Conservation (phyloP, 2,888 invertebrate genomes). For the Clunio marinus region DNA sequence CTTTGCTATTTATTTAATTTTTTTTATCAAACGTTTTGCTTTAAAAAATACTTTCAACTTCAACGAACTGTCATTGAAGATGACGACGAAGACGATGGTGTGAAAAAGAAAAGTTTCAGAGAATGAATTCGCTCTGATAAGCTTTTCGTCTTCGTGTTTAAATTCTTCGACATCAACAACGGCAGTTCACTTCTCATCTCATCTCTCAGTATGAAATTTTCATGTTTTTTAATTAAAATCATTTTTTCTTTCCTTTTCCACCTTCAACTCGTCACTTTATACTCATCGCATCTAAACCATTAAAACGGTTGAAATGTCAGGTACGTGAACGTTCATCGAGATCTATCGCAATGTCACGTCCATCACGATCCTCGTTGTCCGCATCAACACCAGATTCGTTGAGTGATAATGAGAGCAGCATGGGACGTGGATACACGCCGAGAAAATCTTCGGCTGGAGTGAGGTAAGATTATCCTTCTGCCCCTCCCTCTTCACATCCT, state of each 20-base stretch:
- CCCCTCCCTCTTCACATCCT: neutral
- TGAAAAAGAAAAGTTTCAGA: neutral
- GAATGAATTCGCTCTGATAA: neutral
- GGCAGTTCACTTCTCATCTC: neutral
- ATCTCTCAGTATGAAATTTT: constrained; percentile 39
- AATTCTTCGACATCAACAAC: neutral
- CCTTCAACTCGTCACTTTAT: neutral
- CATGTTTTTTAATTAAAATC: constrained; percentile 48
- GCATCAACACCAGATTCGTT: constrained; percentile 86
- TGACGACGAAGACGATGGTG: neutral
- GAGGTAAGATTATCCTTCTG: constrained; percentile 30
- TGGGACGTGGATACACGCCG: constrained; percentile 62
- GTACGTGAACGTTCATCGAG: constrained; percentile 88
- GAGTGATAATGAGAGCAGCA: constrained; percentile 79
- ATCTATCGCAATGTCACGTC: constrained; percentile 84
- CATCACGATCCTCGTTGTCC: constrained; percentile 72
- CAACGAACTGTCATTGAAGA: neutral
- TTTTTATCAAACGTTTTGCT: neutral
- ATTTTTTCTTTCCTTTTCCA: neutral
- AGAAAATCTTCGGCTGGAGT: constrained; percentile 59
- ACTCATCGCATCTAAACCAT: constrained; percentile 22
- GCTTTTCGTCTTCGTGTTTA: too few relatives aligned
- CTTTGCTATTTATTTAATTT: neutral
- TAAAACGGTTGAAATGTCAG: constrained; percentile 54
- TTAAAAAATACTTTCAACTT: neutral